Evolutionary conservation across 2,888 invertebrate genomes (phyloP).

Genomic region (Halictus quadricinctus): DNA sequence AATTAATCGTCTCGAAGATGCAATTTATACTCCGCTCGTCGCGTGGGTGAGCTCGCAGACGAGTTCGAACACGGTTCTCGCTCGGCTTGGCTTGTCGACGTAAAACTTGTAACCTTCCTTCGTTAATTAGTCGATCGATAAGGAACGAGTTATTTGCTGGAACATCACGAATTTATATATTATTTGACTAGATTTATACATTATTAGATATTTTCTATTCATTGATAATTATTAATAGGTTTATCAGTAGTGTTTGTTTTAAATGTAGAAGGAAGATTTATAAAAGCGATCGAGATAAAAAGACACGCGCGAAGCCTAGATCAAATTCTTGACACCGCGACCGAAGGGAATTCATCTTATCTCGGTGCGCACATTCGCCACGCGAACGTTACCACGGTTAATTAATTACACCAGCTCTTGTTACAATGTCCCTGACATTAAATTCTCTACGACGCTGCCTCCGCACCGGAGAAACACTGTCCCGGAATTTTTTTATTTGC

Average conservation of each 20-base stretch:
- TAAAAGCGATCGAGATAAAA: constrained; percentile 17
- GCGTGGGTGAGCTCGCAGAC: constrained; percentile 4
- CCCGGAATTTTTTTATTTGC: constrained; percentile 25
- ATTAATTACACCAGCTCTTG: constrained; percentile 61
- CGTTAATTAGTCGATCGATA: constrained; percentile 18
- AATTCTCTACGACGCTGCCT: not conserved
- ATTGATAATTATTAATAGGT: not conserved
- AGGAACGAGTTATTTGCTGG: not conserved
- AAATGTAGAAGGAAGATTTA: not conserved
- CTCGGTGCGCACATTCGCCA: constrained; percentile 38
- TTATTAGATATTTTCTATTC: too few relatives aligned
- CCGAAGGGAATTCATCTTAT: constrained; percentile 42
- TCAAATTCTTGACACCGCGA: constrained; percentile 27
- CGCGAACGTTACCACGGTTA: constrained; percentile 40
- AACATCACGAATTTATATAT: too few relatives aligned
- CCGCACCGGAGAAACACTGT: not conserved
- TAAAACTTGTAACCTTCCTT: not conserved
- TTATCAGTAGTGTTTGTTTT: not conserved
- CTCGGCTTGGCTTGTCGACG: not conserved
- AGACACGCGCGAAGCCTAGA: constrained; percentile 3
- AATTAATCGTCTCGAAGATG: constrained; percentile 53
- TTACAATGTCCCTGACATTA: constrained; percentile 53
- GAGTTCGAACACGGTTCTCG: constrained; percentile 7
- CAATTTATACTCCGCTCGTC: constrained; percentile 30
- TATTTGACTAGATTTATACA: too few relatives aligned